Conservation (phyloP, 2,888 invertebrate species). For the Teinopalpus imperialis region DNA sequence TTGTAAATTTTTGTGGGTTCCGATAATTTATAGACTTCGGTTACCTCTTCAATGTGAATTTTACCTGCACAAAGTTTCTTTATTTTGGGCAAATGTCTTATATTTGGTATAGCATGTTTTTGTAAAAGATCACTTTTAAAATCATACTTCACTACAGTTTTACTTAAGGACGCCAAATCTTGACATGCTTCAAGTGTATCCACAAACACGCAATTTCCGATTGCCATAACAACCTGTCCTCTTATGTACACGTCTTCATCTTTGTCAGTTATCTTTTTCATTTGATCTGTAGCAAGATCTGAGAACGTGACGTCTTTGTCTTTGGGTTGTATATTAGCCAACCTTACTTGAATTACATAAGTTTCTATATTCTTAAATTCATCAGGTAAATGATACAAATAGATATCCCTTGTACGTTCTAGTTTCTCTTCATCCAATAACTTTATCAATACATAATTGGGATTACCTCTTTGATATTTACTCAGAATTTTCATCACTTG, state of each 20-base stretch:
- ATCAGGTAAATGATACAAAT: constrained; percentile 75
- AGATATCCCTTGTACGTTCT: constrained; percentile 56
- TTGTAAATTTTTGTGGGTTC: constrained; percentile 34
- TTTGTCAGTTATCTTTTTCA: constrained; percentile 49
- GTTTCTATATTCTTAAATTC: constrained; percentile 70
- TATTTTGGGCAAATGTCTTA: constrained; percentile 72
- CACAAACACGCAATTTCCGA: constrained; percentile 84
- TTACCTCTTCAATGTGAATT: constrained; percentile 26
- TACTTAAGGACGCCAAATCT: constrained; percentile 69
- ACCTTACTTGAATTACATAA: constrained; percentile 57
- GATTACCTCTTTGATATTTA: constrained; percentile 47
- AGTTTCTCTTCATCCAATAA: constrained; percentile 83
- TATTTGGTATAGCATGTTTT: constrained; percentile 59
- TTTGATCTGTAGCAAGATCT: constrained; percentile 46
- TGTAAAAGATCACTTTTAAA: constrained; percentile 77
- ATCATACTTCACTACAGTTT: constrained; percentile 76
- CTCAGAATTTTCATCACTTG: constrained; percentile 72
- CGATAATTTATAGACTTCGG: constrained; percentile 32
- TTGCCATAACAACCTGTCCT: constrained; percentile 76
- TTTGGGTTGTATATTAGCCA: constrained; percentile 60
- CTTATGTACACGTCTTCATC: constrained; percentile 61
- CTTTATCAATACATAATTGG: constrained; percentile 67
- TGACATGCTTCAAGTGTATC: constrained; percentile 83
- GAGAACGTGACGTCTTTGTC: constrained; percentile 68
- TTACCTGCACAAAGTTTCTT: constrained; percentile 61